These are phyloP conservation scores for Gnathochromis pfefferi DNA, from an alignment of 2,113 vertebrate species.

Conservation along the genomic window DNA sequence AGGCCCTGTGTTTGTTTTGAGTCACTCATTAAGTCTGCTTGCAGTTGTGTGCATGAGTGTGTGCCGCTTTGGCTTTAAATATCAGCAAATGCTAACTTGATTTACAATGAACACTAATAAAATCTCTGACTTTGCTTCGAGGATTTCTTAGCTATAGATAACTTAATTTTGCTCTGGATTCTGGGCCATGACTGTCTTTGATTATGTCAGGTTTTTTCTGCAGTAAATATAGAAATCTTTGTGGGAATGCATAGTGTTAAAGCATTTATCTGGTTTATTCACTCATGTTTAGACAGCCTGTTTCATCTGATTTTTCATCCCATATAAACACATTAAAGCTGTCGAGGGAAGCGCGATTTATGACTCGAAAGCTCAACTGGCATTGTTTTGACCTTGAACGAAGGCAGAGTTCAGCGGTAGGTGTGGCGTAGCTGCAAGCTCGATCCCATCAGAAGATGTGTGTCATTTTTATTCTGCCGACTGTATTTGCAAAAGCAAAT, in stretches of 20 bases:
- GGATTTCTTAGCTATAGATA: background rate
- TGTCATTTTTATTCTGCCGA: background rate
- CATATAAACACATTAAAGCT: background rate
- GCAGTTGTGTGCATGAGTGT: background rate
- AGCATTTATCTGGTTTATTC: background rate
- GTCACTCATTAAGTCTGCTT: slow-evolving; percentile 2
- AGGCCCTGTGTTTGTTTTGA: slow-evolving; percentile 39
- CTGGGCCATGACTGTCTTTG: background rate
- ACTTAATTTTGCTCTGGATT: background rate
- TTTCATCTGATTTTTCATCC: background rate
- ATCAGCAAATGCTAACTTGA: background rate
- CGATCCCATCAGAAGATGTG: background rate
- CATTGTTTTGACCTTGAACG: background rate
- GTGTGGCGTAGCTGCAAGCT: background rate
- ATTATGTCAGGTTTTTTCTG: background rate
- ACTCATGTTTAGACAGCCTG: background rate
- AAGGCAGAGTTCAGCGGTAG: background rate
- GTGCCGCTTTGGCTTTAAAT: background rate
- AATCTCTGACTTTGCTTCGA: background rate
- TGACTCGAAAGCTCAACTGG: background rate
- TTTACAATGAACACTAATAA: background rate
- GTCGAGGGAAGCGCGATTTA: background rate
- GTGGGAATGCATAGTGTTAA: background rate
- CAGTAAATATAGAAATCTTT: background rate
- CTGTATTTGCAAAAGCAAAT: background rate